phyloP scores from a whole-genome alignment of 2,113 vertebrate species.

The Cyphomyrus plagiostoma region DNA sequence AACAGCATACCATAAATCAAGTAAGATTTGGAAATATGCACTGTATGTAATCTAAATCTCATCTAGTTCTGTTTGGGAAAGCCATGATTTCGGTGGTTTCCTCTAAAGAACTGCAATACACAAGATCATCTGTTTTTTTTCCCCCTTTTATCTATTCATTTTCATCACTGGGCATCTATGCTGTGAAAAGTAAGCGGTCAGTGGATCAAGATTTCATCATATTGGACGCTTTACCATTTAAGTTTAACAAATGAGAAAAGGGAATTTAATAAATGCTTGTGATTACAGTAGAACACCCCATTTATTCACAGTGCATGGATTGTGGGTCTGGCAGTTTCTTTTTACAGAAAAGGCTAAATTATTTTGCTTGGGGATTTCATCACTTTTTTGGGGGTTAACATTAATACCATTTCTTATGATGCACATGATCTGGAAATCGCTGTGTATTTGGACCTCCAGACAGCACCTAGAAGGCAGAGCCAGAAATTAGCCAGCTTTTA shows the following conservation, averaged over 20 bases:
- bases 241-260: neutral
- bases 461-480: neutral
- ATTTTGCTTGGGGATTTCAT: slow-evolving; percentile 15
- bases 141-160: neutral
- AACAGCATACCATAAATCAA: slow-evolving; percentile 72
- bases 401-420: neutral
- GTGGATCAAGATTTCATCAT: neutral
- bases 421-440: neutral
- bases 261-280: neutral
- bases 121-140: neutral
- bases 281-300: neutral
- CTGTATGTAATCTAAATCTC: slow-evolving; percentile 62
- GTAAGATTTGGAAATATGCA: slow-evolving; percentile 59
- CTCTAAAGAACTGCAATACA: slow-evolving; percentile 22
- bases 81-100: slow-evolving; percentile 52
- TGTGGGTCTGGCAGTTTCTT: neutral
- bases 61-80: slow-evolving; percentile 57
- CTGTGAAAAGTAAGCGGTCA: neutral
- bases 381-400: neutral
- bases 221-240: neutral
- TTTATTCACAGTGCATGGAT: neutral
- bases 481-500: slow-evolving; percentile 1
- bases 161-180: neutral
- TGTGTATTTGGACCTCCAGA: neutral
- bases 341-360: neutral